Evolutionary conservation across 2,888 invertebrate species (phyloP), one percentile per base, ranked within the genome.

Genomic region (Drosophila setosimentum): DNA sequence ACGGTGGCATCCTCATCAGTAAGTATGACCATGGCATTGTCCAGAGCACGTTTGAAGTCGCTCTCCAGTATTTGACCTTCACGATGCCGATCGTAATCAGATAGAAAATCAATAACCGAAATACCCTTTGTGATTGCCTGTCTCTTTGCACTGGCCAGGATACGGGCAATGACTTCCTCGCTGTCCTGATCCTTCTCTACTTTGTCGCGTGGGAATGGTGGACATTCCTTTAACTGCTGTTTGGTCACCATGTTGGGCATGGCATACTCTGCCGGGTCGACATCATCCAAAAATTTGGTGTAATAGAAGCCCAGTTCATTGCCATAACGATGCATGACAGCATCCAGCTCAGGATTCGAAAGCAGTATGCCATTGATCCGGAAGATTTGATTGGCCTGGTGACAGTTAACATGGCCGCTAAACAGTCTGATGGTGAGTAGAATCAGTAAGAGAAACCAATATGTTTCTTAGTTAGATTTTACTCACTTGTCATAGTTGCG

Each of bases 221-320:
- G 83, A 37, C 91, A 91, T 16, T 83, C 82, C 2, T 68, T 49
- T 3, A 80, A 71, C 21, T 82, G 63, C 11, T 79, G 72, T n/a
- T 82, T 76, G 16, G 72, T 61, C 4, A 75, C 76, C 75, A 92
- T 78, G 24, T 86, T 82, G 3, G 93, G 92, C 77, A 92, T 81
- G 0, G 89, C 92, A 68, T 92, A 93, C 68, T 92, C 92, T 0
- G 90, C 88, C 3, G 93, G 92, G 85, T 93, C 93, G 5, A 78
- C 95, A 93, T 96, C 96, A 66, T 95, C 94, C 61, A 97, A 93
- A 80, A 97, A 95, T 82, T 94, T 94, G 73, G 94, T 94, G 90
- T 97, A 97, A 93, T 95, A 95, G 92, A 97, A 97, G 29, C 97
- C 97, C 89, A 95, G 92, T 90, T 96, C 95, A 91, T 97, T 96